A percentile compares a stretch with the other conserved stretches of the same genome.
Conservation (phyloP, 2,113 vertebrate genomes). For the Odocoileus hemionus region DNA sequence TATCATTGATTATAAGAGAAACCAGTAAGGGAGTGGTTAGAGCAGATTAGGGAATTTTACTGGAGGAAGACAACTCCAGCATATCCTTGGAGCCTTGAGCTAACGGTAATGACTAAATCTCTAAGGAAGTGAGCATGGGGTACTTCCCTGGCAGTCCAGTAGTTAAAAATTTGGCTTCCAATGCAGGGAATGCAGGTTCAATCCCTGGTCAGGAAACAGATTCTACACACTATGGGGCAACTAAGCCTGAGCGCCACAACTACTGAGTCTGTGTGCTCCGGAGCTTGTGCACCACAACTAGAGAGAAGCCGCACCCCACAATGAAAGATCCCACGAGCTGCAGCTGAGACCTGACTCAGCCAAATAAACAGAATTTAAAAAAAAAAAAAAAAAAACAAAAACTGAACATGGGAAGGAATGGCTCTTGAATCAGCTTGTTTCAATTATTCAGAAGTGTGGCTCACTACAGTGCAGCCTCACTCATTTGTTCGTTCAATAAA, state of each 20-base stretch:
- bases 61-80: neutral
- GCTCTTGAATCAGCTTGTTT: neutral
- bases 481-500: neutral
- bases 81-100: neutral
- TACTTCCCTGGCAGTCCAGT: neutral
- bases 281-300: neutral
- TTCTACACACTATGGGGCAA: neutral
- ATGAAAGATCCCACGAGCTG: fast-evolving
- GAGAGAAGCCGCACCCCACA: neutral
- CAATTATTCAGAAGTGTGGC: neutral
- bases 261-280: neutral
- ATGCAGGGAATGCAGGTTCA: neutral
- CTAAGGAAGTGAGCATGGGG: neutral
- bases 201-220: neutral
- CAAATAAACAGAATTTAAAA: too few species aligned
- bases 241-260: neutral
- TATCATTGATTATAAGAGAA: neutral
- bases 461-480: neutral
- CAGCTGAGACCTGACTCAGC: neutral
- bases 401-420: neutral
- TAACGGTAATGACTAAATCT: neutral
- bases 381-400: neutral
- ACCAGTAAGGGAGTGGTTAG: neutral
- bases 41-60: neutral
- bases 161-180: neutral